These are phyloP conservation scores for Dione vanillae DNA, from an alignment of 2,888 invertebrate species.

Conservation along the genomic window DNA sequence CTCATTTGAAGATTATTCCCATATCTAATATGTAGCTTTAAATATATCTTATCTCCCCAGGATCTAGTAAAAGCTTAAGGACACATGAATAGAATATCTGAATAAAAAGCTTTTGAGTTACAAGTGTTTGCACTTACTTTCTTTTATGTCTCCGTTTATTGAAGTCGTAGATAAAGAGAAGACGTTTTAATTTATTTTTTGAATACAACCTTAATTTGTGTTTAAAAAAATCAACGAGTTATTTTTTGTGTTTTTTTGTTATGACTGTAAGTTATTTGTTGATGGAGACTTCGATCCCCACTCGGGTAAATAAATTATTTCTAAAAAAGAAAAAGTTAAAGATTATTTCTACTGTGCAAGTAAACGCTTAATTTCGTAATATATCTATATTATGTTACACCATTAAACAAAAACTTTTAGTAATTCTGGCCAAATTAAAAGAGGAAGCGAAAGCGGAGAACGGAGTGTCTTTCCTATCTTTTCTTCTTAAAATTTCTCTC, in stretches of 20 bases:
- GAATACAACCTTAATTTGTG: background rate
- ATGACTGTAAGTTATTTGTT: no score
- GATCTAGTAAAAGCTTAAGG: slow-evolving; percentile 7
- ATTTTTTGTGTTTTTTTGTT: background rate
- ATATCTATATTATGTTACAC: no score
- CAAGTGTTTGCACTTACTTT: slow-evolving; percentile 12
- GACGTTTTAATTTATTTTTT: slow-evolving; percentile 4
- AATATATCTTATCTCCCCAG: background rate
- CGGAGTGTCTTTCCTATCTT: no score
- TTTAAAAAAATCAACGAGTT: background rate
- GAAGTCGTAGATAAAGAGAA: background rate
- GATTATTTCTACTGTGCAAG: no score
- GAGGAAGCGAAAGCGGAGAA: no score
- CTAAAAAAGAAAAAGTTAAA: no score
- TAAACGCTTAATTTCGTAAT: no score
- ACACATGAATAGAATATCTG: slow-evolving; percentile 21
- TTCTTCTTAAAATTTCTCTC: no score
- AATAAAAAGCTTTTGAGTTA: slow-evolving; percentile 15
- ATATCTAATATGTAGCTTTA: background rate
- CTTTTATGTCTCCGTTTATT: background rate
- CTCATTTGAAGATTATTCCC: background rate
- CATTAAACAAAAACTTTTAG: no score
- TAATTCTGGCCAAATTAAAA: no score
- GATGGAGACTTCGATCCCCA: no score
- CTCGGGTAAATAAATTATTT: no score